A percentile compares a stretch with the other conserved stretches of the same genome.
Evolutionary conservation across 1,140 invertebrate species (phyloP).

Genomic region (Asbolus verrucosus): DNA sequence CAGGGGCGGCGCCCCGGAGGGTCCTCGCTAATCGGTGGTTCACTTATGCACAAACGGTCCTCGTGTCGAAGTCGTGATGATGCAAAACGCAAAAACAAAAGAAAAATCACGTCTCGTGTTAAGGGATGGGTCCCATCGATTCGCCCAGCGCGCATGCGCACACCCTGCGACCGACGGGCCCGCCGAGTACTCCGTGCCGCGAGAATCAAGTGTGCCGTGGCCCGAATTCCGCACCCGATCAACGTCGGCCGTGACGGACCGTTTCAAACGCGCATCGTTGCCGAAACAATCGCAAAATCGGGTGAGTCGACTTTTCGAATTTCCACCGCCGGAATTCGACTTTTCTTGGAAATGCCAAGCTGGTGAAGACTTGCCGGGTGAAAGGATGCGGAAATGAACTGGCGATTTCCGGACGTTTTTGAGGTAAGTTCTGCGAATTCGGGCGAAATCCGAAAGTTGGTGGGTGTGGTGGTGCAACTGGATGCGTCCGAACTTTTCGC

Average conservation of each 20-base stretch:
- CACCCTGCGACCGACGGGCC: conserved; percentile 14
- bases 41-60: conserved; percentile 24
- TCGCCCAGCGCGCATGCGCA: conserved; percentile 51
- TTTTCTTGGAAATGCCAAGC: neutral
- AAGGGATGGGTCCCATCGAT: conserved; percentile 60
- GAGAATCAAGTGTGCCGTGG: conserved; percentile 48
- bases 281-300: conserved; percentile 18
- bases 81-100: conserved; percentile 23
- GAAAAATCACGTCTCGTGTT: conserved; percentile 18
- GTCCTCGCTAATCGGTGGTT: neutral
- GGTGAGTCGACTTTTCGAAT: neutral
- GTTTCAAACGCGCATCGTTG: conserved; percentile 21
- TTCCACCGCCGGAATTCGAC: neutral
- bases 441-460: conserved; percentile 10
- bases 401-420: conserved; percentile 26
- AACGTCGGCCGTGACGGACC: conserved; percentile 35
- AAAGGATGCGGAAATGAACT: conserved; percentile 23
- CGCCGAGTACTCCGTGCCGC: conserved; percentile 35
- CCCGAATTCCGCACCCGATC: conserved; percentile 48
- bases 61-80: conserved; percentile 8
- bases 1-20: conserved; percentile 14
- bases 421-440: conserved; percentile 6
- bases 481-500: too few species aligned
- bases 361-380: neutral
- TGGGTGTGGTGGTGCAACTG: conserved; percentile 11